Evolutionary conservation across 2,797 vertebrate genomes (phyloP), one percentile per base, ranked within the genome.

Genomic region (Natrix natrix): DNA sequence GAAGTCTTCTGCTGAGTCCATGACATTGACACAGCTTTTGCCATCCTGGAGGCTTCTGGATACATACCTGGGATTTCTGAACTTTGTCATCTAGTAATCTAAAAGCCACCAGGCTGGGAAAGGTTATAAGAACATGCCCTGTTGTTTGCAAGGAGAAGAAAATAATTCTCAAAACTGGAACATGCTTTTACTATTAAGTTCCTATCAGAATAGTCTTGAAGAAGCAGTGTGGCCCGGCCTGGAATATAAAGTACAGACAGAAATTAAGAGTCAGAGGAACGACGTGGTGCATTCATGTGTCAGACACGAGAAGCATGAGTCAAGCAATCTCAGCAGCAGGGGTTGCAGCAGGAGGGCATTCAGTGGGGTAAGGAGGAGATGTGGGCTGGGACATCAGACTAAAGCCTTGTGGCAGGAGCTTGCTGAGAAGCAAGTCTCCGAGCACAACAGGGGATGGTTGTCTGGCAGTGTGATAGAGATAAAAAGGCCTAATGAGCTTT

Each of bases 151-250:
- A 88, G 55, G n/a, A 66, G 83, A 24, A 26, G 83, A 24, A 59
- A 37, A 2, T 13, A n/a, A 37, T 43, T 1, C 16, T 92, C 22
- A 59, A 22, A 69, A 8, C 0, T 0, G 0, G 78, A 48, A 48
- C 4, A 22, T 83, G 78, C 78, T 83, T 91, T 61, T 8, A 54
- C 37, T 20, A 54, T 54, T 48, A 32, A 22, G 37, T 5, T 32
- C 16, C 43, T n/a, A 6, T 48, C 28, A 43, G 57, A 66, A n/a
- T 24, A 37, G 22, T 57, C 26, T 43, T 57, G 37, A 56, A 24
- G 55, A 55, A 61, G 4, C 37, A 14, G 43, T 14, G 26, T 78
- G 8, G 20, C 57, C 10, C 13, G 2, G 17, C 14, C 56, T 16
- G 20, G 22, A 6, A 20, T 54, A 93, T 57, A 83, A 89, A 32